Conservation (phyloP, 1,140 invertebrate species). For the Glossosoma conforme region DNA sequence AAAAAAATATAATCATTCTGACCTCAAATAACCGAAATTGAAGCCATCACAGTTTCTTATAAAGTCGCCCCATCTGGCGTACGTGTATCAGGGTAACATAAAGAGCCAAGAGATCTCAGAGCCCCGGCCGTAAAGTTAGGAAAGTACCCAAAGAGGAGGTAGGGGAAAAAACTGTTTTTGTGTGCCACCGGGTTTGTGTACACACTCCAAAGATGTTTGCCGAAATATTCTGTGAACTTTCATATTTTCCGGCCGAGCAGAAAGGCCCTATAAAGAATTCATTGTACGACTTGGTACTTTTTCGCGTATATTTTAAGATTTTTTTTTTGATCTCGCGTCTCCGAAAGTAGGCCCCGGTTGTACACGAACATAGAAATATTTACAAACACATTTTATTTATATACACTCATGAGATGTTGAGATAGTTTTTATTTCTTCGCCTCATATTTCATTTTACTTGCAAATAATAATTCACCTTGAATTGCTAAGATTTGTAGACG, state of each 20-base stretch:
- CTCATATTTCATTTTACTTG: not conserved
- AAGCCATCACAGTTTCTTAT: too few relatives aligned
- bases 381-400: not conserved
- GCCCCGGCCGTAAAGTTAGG: too few relatives aligned
- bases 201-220: constrained; percentile 32
- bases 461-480: not conserved
- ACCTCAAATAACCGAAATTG: too few relatives aligned
- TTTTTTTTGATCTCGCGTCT: constrained; percentile 20
- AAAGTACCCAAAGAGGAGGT: constrained; percentile 1
- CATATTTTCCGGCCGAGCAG: constrained; percentile 23
- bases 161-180: constrained; percentile 25
- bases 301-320: constrained; percentile 21
- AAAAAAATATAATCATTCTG: too few relatives aligned
- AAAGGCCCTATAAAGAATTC: constrained; percentile 27
- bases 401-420: not conserved
- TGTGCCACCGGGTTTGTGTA: constrained; percentile 26
- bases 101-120: not conserved
- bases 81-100: constrained; percentile 4
- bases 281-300: constrained; percentile 23
- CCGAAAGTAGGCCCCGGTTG: not conserved
- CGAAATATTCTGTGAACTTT: constrained; percentile 30
- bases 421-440: not conserved
- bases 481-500: constrained; percentile 4
- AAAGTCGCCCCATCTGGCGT: not conserved
- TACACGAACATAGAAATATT: not conserved